Base-by-base conservation (phyloP, 2,113 vertebrate genomes). In the Charina bottae region DNA sequence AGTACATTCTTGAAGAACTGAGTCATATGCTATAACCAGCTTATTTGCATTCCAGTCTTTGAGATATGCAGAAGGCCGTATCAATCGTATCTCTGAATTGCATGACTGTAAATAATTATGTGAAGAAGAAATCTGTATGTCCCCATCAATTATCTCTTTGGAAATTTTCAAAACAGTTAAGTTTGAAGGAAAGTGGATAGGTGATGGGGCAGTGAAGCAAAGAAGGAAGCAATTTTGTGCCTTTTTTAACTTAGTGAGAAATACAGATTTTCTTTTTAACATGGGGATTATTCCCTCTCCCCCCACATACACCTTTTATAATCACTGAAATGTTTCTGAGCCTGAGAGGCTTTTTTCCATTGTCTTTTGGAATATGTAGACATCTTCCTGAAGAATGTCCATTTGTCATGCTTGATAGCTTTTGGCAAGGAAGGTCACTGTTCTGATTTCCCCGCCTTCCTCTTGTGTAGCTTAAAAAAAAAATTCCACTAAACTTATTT, bases 51-150 rank as follows among this genome's bases (percentile, higher is more conserved):
- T 87, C 54, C 15, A 28, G 6, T 53, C 46, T 23, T 5, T 37
- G 64, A 60, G 42, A 24, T 60, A 3, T 28, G 3, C 15, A 42
- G 55, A 62, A 87, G 23, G 11, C 33, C 21, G 21, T 12, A 2
- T 46, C 28, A 59, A 0, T 12, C 2, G 26, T 56, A 28, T 21
- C 21, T 37, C 60, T 23, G 59, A 78, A 89, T 19, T 0, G 0
- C 5, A 4, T 15, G 0, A 5, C 58, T 0, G 17, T 23, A 0
- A 23, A 0, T 88, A 90, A 42, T n/a, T 0, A 0, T 42, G 0
- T 3, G 0, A 87, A 64, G 12, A 10, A 72, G 1, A 1, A 23
- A 72, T 0, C 19, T 55, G 42, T 5, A 85, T 0, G 78, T 85
- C 37, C 0, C 49, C 53, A 1, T 5, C 5, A 0, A 0, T 13